These are phyloP conservation scores for Priocnemis perturbator DNA, from an alignment of 2,888 invertebrate species.

Conservation along the genomic window DNA sequence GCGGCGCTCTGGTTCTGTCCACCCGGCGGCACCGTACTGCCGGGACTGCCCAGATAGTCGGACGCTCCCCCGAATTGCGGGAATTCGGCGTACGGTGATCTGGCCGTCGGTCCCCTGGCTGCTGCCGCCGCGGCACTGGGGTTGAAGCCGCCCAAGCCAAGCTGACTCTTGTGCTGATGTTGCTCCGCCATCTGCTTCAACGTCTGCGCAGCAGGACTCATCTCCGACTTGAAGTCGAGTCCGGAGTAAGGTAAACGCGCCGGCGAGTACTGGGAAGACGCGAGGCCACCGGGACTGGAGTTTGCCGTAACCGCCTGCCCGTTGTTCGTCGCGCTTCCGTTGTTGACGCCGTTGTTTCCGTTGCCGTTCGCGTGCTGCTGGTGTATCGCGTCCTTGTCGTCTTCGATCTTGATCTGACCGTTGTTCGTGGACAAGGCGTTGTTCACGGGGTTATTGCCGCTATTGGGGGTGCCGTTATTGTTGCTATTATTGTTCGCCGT, in stretches of 20 bases:
- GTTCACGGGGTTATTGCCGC: slow-evolving; percentile 25
- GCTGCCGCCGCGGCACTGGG: slow-evolving; percentile 75
- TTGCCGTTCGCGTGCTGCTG: slow-evolving; percentile 53
- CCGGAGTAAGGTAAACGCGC: slow-evolving; percentile 76
- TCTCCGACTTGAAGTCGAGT: slow-evolving; percentile 78
- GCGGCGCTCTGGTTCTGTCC: slow-evolving; percentile 61
- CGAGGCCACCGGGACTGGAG: slow-evolving; percentile 72
- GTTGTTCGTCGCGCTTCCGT: slow-evolving; percentile 67
- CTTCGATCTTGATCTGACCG: slow-evolving; percentile 72
- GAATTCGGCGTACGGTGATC: slow-evolving; percentile 81
- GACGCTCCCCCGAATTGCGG: slow-evolving; percentile 76
- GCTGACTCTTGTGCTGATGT: slow-evolving; percentile 90
- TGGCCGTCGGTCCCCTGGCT: slow-evolving; percentile 70
- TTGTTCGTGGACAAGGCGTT: slow-evolving; percentile 59
- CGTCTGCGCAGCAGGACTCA: slow-evolving; percentile 95
- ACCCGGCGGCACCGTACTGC: slow-evolving; percentile 61
- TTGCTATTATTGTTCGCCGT: slow-evolving; percentile 41
- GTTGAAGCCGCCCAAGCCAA: slow-evolving; percentile 79
- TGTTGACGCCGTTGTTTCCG: slow-evolving; percentile 54
- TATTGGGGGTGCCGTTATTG: slow-evolving; percentile 38
- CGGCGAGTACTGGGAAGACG: slow-evolving; percentile 77
- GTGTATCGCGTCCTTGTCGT: slow-evolving; percentile 70
- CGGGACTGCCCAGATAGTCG: slow-evolving; percentile 77
- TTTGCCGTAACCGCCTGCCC: slow-evolving; percentile 60
- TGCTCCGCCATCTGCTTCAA: slow-evolving; percentile 98